Percentiles rank a stretch among this genome's conserved stretches.
Evolutionary conservation across 2,797 vertebrate genomes (phyloP).

Genomic region (Gambusia yucatana): DNA sequence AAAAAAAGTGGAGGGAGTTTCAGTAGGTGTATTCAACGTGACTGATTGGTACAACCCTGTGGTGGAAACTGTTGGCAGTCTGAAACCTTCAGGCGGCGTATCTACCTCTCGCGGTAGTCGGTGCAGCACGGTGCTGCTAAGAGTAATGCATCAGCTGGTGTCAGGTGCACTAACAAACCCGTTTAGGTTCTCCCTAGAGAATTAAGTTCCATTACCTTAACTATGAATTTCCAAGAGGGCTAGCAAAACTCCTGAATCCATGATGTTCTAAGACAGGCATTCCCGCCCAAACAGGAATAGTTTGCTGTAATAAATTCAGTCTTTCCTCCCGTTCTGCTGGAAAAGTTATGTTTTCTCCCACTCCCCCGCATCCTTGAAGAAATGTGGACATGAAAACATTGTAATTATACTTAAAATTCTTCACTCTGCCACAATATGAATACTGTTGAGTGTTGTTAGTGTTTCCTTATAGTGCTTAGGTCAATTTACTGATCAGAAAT

Average conservation of each 20-base stretch:
- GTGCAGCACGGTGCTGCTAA: not conserved
- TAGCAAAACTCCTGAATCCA: not conserved
- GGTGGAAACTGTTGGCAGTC: slow-evolving; percentile 11
- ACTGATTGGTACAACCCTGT: slow-evolving; percentile 21
- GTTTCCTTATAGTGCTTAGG: not conserved
- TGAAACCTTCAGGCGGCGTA: slow-evolving; percentile 9
- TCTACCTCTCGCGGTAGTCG: not conserved
- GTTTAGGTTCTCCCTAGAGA: not conserved
- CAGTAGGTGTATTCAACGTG: not conserved
- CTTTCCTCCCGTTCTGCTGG: not conserved
- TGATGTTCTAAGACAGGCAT: not conserved
- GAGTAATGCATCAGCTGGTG: not conserved
- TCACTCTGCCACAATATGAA: not conserved
- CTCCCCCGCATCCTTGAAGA: not conserved
- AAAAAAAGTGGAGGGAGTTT: slow-evolving; percentile 35
- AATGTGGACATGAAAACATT: not conserved
- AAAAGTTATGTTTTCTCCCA: not conserved
- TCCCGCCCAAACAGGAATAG: not conserved
- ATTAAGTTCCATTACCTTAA: not conserved
- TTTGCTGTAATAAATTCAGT: not conserved
- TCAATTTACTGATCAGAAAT: not conserved
- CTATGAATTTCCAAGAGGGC: not conserved
- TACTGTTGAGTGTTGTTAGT: not conserved
- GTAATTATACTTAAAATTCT: not conserved
- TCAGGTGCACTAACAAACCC: not conserved